Base-by-base conservation (phyloP, 2,113 vertebrate genomes). In the Theristicus caerulescens region DNA sequence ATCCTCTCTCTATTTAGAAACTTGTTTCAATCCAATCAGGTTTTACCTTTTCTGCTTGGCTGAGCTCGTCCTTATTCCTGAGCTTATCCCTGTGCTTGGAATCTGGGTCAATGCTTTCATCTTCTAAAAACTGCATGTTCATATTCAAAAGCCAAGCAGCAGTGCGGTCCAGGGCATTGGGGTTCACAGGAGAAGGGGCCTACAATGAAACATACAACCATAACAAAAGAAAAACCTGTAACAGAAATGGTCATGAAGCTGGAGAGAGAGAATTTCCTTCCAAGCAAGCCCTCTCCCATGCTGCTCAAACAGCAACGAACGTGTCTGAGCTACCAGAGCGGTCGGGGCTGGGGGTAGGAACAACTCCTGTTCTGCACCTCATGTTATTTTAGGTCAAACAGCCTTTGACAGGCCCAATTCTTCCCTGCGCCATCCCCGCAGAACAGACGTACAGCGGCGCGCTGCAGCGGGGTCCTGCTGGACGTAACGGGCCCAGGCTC, bases 71-170 rank as follows among this genome's bases (percentile, higher is more conserved):
- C 98, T 99, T 99, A 99, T 98, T 99, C 98, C 99, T 99, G 98
- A 98, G 98, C 98, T 98, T 98, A 97, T 99, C 98, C 98, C 98
- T 98, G 98, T 98, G 98, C 96, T 99, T 99, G 98, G 98, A 98
- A 95, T 99, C 99, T 96, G 99, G 97, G 98, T 99, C 99, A 98
- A 98, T 98, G 97, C 98, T 98, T 98, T 99, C 99, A 98, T 99
- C 99, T 98, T 99, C 99, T 99, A 99, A 99, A 98, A 99, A 99
- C 98, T 99, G 99, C 97, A 99, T 98, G 98, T 99, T 99, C 99
- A 99, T 99, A 98, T 99, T 99, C 99, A 99, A 99, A 94, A 99
- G 99, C 99, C 99, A 99, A 97, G 99, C 99, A 86, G 99, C 99
- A 80, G 99, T 99, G 98, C 99, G 99, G 98, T 99, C 99, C 99